Percentiles rank a stretch among this genome's conserved stretches.
Evolutionary conservation across 2,888 invertebrate species (phyloP).

Genomic region (Rotaria macrura): DNA sequence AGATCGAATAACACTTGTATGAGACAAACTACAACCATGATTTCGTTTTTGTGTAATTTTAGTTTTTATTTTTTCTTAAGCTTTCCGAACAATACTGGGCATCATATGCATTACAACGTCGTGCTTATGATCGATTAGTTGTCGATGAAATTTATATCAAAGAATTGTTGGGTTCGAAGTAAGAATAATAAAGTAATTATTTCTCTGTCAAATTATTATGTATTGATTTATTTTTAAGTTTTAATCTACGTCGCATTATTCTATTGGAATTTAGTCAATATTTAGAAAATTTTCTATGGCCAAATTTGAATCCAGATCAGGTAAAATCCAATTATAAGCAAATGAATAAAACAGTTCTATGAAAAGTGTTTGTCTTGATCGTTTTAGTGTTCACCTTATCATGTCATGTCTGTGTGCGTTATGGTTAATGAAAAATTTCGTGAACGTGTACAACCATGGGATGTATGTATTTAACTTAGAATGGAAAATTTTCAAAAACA

Average conservation of each 20-base stretch:
- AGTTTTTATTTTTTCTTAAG: background rate
- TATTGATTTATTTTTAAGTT: constrained; percentile 39
- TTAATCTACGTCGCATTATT: constrained; percentile 66
- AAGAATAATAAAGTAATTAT: constrained; percentile 35
- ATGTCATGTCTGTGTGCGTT: constrained; percentile 87
- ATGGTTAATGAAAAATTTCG: constrained; percentile 97
- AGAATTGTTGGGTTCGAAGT: constrained; percentile 74
- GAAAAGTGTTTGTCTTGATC: too few relatives aligned
- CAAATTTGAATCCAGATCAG: constrained; percentile 68
- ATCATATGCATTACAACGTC: background rate
- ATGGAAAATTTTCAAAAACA: too few relatives aligned
- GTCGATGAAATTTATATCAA: constrained; percentile 76
- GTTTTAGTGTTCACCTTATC: constrained; percentile 45
- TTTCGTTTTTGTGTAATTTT: background rate
- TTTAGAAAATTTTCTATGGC: constrained; percentile 89
- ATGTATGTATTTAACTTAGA: background rate
- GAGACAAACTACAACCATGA: background rate
- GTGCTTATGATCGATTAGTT: constrained; percentile 52
- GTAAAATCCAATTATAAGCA: constrained; percentile 35
- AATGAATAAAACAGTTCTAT: too few relatives aligned
- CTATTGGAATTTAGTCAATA: constrained; percentile 67
- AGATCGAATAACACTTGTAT: constrained; percentile 65
- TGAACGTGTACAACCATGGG: constrained; percentile 88
- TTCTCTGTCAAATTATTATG: constrained; percentile 37
- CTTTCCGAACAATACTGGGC: constrained; percentile 29